Conservation (phyloP, 2,888 invertebrate genomes). For the Stenodema calcarata region DNA sequence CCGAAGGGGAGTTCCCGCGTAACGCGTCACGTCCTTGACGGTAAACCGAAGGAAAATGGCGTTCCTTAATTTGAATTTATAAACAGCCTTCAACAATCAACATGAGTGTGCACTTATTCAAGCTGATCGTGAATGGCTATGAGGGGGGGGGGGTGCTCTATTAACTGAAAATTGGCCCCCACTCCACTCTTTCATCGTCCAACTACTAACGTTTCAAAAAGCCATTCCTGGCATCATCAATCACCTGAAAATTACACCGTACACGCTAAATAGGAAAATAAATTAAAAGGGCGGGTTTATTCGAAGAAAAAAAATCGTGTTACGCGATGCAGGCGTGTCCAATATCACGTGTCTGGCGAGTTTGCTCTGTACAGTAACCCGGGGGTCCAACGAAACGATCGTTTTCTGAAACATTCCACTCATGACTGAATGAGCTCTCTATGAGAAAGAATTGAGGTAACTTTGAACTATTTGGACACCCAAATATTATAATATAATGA, state of each 20-base stretch:
- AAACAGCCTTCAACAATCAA: background rate
- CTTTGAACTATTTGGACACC: no score
- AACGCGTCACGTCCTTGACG: background rate
- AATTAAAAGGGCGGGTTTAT: background rate
- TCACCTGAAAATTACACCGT: background rate
- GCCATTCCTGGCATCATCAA: background rate
- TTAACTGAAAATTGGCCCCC: background rate
- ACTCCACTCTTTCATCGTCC: background rate
- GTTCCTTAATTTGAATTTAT: slow-evolving; percentile 14
- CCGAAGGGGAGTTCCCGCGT: background rate
- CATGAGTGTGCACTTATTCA: background rate
- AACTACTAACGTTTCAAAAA: background rate
- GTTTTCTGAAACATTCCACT: no score
- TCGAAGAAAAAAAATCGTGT: background rate
- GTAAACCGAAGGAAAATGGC: background rate
- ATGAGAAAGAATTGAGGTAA: no score
- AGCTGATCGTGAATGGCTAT: background rate
- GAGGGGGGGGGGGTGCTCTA: background rate
- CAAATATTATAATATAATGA: no score
- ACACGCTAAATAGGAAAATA: background rate
- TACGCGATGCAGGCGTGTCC: background rate
- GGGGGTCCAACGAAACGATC: no score
- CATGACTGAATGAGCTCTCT: no score
- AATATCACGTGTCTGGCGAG: background rate
- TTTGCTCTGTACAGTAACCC: background rate